Evolutionary conservation across 2,113 vertebrate species (phyloP).

Genomic region (Bungarus multicinctus): DNA sequence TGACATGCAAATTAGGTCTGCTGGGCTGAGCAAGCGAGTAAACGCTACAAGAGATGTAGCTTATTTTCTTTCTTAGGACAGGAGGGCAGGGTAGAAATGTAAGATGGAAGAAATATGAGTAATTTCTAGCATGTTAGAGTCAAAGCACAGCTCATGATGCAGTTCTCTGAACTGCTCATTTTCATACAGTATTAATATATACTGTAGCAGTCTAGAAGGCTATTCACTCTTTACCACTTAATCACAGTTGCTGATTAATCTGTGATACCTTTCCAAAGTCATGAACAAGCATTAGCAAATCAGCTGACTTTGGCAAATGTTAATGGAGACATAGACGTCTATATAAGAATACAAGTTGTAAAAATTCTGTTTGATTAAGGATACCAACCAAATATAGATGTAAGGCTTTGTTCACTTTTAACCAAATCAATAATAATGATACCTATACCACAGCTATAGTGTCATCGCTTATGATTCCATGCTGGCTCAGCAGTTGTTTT

Average conservation of each 20-base stretch:
- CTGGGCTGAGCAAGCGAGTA: background rate
- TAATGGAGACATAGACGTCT: background rate
- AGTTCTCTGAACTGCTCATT: slow-evolving; percentile 54
- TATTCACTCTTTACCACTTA: slow-evolving; percentile 32
- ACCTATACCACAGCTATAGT: slow-evolving; percentile 36
- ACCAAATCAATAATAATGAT: slow-evolving; percentile 17
- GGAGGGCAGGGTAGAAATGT: background rate
- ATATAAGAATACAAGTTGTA: background rate
- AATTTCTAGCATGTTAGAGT: slow-evolving; percentile 60
- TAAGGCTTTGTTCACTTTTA: background rate
- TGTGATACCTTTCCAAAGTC: slow-evolving; percentile 63
- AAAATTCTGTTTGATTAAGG: background rate
- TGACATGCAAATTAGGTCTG: background rate
- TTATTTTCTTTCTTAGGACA: background rate
- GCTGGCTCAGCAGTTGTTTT: background rate
- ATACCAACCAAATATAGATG: background rate
- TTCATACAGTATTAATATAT: slow-evolving; percentile 7
- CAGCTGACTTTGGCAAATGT: background rate
- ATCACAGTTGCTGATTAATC: slow-evolving; percentile 58
- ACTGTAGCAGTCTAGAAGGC: slow-evolving; percentile 24
- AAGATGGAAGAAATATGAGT: slow-evolving; percentile 9
- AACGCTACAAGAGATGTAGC: background rate
- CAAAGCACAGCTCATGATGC: slow-evolving; percentile 55
- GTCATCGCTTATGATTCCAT: background rate
- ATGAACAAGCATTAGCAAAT: slow-evolving; percentile 4